A percentile compares a stretch with the other conserved stretches of the same genome.
phyloP scores from a whole-genome alignment of 2,888 invertebrate genomes.

The Acanthosepion esculentum region DNA sequence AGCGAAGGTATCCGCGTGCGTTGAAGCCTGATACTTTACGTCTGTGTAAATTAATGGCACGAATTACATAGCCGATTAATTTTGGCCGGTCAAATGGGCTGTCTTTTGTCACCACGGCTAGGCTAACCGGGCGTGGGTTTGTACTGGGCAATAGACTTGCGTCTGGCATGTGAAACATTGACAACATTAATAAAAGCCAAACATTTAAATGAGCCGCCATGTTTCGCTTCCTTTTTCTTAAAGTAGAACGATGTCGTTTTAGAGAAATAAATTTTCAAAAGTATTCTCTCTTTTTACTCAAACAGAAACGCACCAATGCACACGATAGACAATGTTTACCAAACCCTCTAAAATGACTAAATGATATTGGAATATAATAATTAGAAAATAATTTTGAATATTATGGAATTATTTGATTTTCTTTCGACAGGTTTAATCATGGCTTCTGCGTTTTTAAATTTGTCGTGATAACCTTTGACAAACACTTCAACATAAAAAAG shows the following conservation, averaged over 20 bases:
- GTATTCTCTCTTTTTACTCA: background rate
- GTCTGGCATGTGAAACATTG: background rate
- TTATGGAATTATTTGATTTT: background rate
- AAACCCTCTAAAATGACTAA: background rate
- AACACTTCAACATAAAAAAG: background rate
- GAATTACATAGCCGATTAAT: constrained; percentile 37
- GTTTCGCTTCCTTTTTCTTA: background rate
- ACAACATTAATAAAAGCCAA: constrained; percentile 25
- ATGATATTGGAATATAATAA: background rate
- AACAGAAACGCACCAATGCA: background rate
- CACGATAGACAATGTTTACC: background rate
- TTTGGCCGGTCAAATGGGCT: background rate
- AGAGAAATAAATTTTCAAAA: background rate
- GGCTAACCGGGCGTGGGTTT: background rate
- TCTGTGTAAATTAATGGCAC: constrained; percentile 46
- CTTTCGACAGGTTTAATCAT: background rate
- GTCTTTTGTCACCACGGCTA: background rate
- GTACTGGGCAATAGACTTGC: no score
- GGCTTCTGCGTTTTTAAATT: background rate
- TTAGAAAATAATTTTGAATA: background rate
- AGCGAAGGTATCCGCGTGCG: constrained; percentile 50
- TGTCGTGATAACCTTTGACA: background rate
- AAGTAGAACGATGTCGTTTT: background rate
- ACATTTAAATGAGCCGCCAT: constrained; percentile 15
- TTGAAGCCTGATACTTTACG: constrained; percentile 50